Percentiles rank a stretch among this genome's conserved stretches.
Conservation (phyloP, 1,140 invertebrate genomes). For the Sweltsa coloradensis region DNA sequence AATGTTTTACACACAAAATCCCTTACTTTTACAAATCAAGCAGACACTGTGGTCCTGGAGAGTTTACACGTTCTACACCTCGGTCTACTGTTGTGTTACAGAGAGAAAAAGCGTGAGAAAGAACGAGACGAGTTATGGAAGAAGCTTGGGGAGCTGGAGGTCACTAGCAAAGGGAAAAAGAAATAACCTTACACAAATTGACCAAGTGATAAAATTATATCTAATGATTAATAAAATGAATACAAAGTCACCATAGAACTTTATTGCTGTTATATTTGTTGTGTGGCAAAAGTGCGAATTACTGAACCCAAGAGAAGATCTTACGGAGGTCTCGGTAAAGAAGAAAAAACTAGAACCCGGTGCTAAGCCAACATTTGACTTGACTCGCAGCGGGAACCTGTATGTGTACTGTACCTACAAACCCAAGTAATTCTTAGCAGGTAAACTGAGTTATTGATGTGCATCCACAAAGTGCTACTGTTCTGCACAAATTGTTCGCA, state of each 20-base stretch:
- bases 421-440: slow-evolving; percentile 10
- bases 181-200: slow-evolving; percentile 14
- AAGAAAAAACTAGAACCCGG: too few relatives aligned
- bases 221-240: slow-evolving; percentile 11
- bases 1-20: too few relatives aligned
- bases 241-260: slow-evolving; percentile 15
- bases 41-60: too few relatives aligned
- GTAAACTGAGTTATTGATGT: slow-evolving; percentile 7
- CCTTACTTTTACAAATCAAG: too few relatives aligned
- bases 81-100: slow-evolving; percentile 37
- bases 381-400: too few relatives aligned
- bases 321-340: background rate
- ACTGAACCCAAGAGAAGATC: slow-evolving; percentile 7
- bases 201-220: slow-evolving; percentile 9
- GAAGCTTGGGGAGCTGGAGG: slow-evolving; percentile 65
- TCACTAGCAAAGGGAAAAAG: slow-evolving; percentile 20
- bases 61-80: too few relatives aligned
- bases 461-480: slow-evolving; percentile 15
- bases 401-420: slow-evolving; percentile 14
- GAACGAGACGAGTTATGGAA: slow-evolving; percentile 93
- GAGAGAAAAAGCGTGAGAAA: slow-evolving; percentile 89
- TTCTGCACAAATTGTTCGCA: slow-evolving; percentile 18
- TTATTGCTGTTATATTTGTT: slow-evolving; percentile 20
- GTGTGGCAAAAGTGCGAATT: slow-evolving; percentile 14
- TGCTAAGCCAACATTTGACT: slow-evolving; percentile 1